A percentile compares a stretch with the other conserved stretches of the same genome.
Conservation (phyloP, 2,888 invertebrate species). For the Morpho deidamia region DNA sequence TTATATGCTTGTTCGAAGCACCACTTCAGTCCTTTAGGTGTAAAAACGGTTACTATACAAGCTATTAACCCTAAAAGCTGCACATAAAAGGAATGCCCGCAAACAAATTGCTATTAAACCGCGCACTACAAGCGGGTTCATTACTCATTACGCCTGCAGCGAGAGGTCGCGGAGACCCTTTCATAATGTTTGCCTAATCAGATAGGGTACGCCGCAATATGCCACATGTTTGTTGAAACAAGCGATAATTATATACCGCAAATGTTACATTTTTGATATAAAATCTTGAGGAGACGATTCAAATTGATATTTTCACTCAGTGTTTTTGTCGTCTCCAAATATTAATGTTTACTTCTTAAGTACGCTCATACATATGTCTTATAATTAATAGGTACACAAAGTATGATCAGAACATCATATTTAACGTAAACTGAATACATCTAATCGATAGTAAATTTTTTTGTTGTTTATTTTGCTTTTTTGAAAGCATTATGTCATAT, state of each 20-base stretch:
- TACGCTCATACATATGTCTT: too few species aligned
- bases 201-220: slow-evolving; percentile 60
- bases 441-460: too few species aligned
- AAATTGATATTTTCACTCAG: too few species aligned
- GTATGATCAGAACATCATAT: slow-evolving; percentile 20
- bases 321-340: too few species aligned
- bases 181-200: slow-evolving; percentile 64
- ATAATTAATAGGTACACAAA: too few species aligned
- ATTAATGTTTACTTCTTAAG: too few species aligned
- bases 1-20: too few species aligned
- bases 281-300: too few species aligned
- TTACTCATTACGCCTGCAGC: slow-evolving; percentile 29
- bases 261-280: neutral
- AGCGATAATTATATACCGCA: slow-evolving; percentile 5
- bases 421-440: too few species aligned
- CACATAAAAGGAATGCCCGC: slow-evolving; percentile 39
- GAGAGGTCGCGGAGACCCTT: slow-evolving; percentile 31
- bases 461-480: too few species aligned
- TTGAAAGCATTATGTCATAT: too few species aligned
- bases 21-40: too few species aligned
- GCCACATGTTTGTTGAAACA: slow-evolving; percentile 50
- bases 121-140: slow-evolving; percentile 37
- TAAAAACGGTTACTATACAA: neutral
- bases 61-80: slow-evolving; percentile 14
- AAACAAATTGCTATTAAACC: slow-evolving; percentile 60